These are phyloP conservation scores for Parochlus steinenii DNA, from an alignment of 2,888 invertebrate species.

Conservation along the genomic window DNA sequence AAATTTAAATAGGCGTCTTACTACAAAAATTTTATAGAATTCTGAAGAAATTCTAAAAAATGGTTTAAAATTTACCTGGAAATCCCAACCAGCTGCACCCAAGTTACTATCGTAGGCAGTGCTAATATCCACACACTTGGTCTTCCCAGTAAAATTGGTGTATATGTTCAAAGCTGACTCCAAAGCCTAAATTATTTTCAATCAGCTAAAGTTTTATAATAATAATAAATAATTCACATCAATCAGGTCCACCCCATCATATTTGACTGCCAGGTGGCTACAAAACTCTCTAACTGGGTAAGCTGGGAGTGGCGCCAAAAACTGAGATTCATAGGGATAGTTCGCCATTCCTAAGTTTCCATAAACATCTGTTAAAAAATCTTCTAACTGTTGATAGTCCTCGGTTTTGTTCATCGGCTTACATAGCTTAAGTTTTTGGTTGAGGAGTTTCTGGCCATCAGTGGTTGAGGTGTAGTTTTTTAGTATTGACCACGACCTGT, in stretches of 20 bases:
- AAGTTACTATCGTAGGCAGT: constrained; percentile 38
- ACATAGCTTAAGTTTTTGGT: constrained; percentile 61
- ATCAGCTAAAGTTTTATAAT: constrained; percentile 10
- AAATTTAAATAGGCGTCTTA: background rate
- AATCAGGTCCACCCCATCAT: constrained; percentile 15
- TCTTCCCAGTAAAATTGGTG: constrained; percentile 62
- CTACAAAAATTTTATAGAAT: background rate
- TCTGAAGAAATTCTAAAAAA: constrained; percentile 21
- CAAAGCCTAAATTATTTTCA: constrained; percentile 30
- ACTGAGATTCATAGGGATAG: constrained; percentile 79
- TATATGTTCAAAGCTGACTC: constrained; percentile 55
- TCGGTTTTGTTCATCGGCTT: constrained; percentile 40
- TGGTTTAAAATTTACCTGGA: too few species aligned
- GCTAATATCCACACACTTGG: constrained; percentile 49
- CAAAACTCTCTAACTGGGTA: constrained; percentile 60
- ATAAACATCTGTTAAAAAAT: constrained; percentile 57
- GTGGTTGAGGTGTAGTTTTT: constrained; percentile 36
- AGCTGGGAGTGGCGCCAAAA: constrained; percentile 67
- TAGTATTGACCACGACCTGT: constrained; percentile 17
- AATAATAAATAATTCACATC: constrained; percentile 13
- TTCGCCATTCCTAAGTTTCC: constrained; percentile 82
- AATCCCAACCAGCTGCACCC: constrained; percentile 61
- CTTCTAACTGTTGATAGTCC: constrained; percentile 38
- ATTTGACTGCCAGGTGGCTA: constrained; percentile 29
- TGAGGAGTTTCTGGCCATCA: constrained; percentile 52